phyloP scores from a whole-genome alignment of 2,888 invertebrate species.

The Nipponacmea schrenckii region DNA sequence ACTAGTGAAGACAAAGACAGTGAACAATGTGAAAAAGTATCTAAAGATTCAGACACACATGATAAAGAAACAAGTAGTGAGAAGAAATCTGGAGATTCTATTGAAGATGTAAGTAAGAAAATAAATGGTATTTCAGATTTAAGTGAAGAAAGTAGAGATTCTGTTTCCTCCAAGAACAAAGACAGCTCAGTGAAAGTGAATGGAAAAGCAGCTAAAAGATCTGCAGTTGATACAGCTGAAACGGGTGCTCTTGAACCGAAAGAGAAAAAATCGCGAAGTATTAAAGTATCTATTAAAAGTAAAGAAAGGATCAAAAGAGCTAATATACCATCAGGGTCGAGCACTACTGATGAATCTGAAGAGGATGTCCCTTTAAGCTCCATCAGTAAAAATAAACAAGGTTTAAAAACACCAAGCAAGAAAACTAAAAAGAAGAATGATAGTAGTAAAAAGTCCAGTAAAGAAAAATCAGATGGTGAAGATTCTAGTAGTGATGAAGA shows the following conservation, averaged over 20 bases:
- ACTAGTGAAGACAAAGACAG: conserved; percentile 6
- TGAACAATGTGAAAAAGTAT: too few species aligned
- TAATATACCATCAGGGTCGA: conserved; percentile 71
- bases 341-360: conserved; percentile 14
- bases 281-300: conserved; percentile 54
- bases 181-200: conserved; percentile 45
- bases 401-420: neutral
- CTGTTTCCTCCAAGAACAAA: neutral
- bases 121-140: too few species aligned
- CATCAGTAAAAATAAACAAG: conserved; percentile 2
- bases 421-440: conserved; percentile 1
- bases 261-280: conserved; percentile 61
- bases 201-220: conserved; percentile 28
- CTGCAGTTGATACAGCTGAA: conserved; percentile 63
- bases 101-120: neutral
- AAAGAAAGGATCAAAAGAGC: conserved; percentile 77
- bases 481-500: conserved; percentile 13
- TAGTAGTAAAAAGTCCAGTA: neutral
- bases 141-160: neutral
- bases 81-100: conserved; percentile 12
- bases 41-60: neutral
- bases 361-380: conserved; percentile 9
- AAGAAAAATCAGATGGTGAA: conserved; percentile 12
- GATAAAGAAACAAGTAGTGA: conserved; percentile 16
- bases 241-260: conserved; percentile 78